These are phyloP conservation scores for Pelodiscus sinensis DNA, from an alignment of 2,113 vertebrate genomes.

Conservation along the genomic window DNA sequence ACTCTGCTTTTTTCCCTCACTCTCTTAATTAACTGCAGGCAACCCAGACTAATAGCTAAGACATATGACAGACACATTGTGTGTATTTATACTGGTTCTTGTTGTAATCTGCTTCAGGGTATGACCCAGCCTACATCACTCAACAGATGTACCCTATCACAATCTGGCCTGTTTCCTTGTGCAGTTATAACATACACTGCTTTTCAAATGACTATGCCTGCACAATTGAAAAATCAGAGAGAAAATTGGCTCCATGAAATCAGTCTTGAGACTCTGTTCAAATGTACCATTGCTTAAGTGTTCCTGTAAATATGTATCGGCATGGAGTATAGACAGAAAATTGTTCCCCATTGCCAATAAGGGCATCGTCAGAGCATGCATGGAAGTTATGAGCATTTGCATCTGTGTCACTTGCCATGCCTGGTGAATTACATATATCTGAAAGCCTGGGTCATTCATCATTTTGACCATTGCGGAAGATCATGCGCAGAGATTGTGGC, in stretches of 20 bases:
- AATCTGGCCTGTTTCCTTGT: slow-evolving; percentile 56
- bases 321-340: neutral
- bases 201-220: slow-evolving; percentile 38
- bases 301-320: slow-evolving; percentile 27
- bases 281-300: neutral
- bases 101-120: slow-evolving; percentile 40
- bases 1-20: neutral
- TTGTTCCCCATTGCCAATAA: neutral
- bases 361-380: slow-evolving; percentile 19
- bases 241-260: neutral
- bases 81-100: slow-evolving; percentile 52
- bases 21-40: slow-evolving; percentile 48
- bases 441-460: slow-evolving; percentile 17
- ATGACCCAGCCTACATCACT: slow-evolving; percentile 53
- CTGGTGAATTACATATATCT: slow-evolving; percentile 17
- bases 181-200: slow-evolving; percentile 8
- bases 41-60: slow-evolving; percentile 55
- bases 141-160: slow-evolving; percentile 44
- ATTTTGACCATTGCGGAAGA: neutral
- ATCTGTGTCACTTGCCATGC: slow-evolving; percentile 3
- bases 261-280: neutral
- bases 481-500: slow-evolving; percentile 18
- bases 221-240: neutral
- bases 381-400: neutral
- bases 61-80: slow-evolving; percentile 34